Percentiles rank a stretch among this genome's conserved stretches.
Conservation (phyloP, 1,140 invertebrate species). For the Drosophila guanche region DNA sequence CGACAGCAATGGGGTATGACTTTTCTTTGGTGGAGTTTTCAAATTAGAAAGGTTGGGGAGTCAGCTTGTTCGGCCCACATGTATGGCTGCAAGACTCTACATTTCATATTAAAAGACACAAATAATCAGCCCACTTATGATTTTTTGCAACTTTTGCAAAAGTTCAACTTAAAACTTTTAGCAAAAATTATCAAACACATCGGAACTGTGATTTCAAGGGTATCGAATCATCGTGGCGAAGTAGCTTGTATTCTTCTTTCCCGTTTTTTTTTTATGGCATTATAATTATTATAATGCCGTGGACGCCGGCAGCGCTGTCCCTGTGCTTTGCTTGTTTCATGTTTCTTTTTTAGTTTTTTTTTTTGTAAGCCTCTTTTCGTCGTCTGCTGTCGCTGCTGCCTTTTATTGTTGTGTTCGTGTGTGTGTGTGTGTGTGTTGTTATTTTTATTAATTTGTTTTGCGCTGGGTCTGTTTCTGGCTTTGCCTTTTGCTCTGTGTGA, state of each 20-base stretch:
- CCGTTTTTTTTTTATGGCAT: slow-evolving; percentile 52
- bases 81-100: no score
- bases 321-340: slow-evolving; percentile 14
- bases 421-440: slow-evolving; percentile 37
- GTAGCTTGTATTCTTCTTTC: slow-evolving; percentile 40
- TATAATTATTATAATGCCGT: slow-evolving; percentile 68
- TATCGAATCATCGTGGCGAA: not conserved
- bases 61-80: no score
- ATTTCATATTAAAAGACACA: no score
- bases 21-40: no score
- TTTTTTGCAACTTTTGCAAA: no score
- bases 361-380: slow-evolving; percentile 33
- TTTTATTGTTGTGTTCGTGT: not conserved
- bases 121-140: no score
- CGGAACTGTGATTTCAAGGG: no score
- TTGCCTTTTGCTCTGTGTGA: slow-evolving; percentile 14
- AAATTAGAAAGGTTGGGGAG: no score
- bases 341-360: slow-evolving; percentile 11
- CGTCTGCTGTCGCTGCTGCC: slow-evolving; percentile 13
- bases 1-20: not conserved
- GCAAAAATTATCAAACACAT: no score
- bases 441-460: slow-evolving; percentile 56
- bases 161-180: no score
- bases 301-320: slow-evolving; percentile 33
- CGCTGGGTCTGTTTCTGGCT: slow-evolving; percentile 37